phyloP scores from a whole-genome alignment of 2,797 vertebrate genomes.

The Otus scops region DNA sequence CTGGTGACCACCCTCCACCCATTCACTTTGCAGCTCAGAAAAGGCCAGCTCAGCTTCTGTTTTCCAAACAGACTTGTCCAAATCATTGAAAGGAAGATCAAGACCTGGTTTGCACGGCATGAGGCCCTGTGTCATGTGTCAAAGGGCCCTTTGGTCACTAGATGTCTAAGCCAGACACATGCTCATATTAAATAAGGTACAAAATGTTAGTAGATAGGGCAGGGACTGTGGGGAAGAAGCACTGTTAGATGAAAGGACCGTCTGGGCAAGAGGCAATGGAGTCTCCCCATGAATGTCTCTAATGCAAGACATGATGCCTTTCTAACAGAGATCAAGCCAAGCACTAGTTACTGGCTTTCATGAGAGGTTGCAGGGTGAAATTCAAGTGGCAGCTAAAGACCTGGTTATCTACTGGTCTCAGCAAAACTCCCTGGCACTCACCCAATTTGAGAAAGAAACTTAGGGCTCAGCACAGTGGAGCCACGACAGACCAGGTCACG shows the following conservation, averaged over 20 bases:
- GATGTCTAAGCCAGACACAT: neutral
- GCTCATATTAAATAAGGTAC: neutral
- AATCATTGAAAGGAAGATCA: neutral
- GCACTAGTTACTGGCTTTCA: neutral
- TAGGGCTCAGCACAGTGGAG: neutral
- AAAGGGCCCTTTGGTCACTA: neutral
- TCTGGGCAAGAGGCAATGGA: neutral
- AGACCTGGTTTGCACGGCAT: rapidly evolving
- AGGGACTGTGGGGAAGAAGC: neutral
- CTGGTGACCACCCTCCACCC: no score
- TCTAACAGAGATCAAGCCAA: neutral
- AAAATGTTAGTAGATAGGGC: neutral
- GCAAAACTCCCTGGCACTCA: neutral
- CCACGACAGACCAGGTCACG: rapidly evolving
- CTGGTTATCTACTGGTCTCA: neutral
- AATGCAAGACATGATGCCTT: rapidly evolving
- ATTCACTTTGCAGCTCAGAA: neutral
- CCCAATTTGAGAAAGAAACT: neutral
- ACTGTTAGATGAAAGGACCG: neutral
- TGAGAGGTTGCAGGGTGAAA: neutral
- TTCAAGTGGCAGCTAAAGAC: neutral
- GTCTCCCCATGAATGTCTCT: neutral
- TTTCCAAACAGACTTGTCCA: neutral
- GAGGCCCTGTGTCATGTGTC: rapidly evolving
- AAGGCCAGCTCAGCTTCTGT: neutral